A percentile compares a stretch with the other conserved stretches of the same genome.
These are phyloP conservation scores for Tor tambroides DNA, from an alignment of 2,113 vertebrate species.

Conservation along the genomic window DNA sequence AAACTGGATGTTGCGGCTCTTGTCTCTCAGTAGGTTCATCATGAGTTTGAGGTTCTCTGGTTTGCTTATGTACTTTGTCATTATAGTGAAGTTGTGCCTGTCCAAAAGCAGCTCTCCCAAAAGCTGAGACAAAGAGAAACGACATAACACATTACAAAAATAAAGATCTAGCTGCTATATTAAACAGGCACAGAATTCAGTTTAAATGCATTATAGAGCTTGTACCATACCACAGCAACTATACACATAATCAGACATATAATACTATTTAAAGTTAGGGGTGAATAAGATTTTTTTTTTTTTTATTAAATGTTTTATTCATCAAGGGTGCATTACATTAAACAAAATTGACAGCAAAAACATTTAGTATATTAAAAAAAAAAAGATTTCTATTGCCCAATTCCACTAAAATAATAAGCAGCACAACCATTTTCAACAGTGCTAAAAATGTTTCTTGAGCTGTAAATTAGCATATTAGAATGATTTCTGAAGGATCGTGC, in stretches of 20 bases:
- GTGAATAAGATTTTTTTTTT: no score
- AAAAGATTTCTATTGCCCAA: not conserved
- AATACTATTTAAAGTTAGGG: not conserved
- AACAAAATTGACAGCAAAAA: not conserved
- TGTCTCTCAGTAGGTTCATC: conserved; percentile 97
- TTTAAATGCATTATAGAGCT: not conserved
- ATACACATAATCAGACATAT: not conserved
- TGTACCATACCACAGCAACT: not conserved
- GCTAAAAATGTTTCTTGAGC: not conserved
- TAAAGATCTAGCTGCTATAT: not conserved
- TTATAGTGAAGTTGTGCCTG: conserved; percentile 93
- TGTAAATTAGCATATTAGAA: no score
- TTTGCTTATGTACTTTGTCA: conserved; percentile 97
- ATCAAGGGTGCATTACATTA: not conserved
- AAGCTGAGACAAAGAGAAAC: conserved; percentile 73
- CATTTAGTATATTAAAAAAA: not conserved
- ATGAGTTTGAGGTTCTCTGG: conserved; percentile 96
- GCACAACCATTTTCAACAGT: not conserved
- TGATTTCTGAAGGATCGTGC: not conserved
- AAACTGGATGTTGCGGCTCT: conserved; percentile 98
- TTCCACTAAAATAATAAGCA: no score
- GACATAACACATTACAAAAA: not conserved
- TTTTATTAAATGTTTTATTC: not conserved
- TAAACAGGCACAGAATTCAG: not conserved
- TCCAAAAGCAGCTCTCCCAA: conserved; percentile 94